Evolutionary conservation across 2,797 vertebrate genomes (phyloP).

Genomic region (Acestrorhynchus altus): DNA sequence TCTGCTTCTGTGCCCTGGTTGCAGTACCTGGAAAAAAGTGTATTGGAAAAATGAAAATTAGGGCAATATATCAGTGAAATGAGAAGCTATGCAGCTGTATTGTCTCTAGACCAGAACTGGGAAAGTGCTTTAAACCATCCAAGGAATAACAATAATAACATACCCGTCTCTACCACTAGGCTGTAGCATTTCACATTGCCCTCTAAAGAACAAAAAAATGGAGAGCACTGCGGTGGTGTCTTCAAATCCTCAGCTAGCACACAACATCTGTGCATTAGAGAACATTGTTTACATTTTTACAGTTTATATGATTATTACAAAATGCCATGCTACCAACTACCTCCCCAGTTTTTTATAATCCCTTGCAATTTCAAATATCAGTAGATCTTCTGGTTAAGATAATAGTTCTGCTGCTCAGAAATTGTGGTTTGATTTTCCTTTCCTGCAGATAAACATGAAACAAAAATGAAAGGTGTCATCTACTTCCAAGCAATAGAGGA

Average conservation of each 20-base stretch:
- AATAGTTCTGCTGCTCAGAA: background rate
- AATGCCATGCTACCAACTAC: background rate
- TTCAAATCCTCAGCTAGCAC: background rate
- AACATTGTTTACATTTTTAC: background rate
- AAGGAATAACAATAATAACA: background rate
- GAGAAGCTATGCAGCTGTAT: no score
- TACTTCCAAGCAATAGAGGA: slow-evolving; percentile 99
- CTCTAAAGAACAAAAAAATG: background rate
- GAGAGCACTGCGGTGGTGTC: slow-evolving; percentile 5
- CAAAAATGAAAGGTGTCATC: slow-evolving; percentile 98
- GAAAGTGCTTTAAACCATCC: background rate
- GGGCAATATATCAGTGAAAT: no score
- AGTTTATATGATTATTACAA: background rate
- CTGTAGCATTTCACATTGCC: slow-evolving; percentile 35
- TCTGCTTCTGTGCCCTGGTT: no score
- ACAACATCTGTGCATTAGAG: background rate
- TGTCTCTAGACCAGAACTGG: background rate
- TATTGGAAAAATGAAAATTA: no score
- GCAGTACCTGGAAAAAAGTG: no score
- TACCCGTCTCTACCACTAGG: slow-evolving; percentile 22
- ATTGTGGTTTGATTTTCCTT: background rate
- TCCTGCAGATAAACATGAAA: slow-evolving; percentile 93
- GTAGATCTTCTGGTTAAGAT: background rate
- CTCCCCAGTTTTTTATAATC: background rate
- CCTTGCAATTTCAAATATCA: no score